phyloP scores from a whole-genome alignment of 1,140 invertebrate species.

The Mactra quadrangularis region DNA sequence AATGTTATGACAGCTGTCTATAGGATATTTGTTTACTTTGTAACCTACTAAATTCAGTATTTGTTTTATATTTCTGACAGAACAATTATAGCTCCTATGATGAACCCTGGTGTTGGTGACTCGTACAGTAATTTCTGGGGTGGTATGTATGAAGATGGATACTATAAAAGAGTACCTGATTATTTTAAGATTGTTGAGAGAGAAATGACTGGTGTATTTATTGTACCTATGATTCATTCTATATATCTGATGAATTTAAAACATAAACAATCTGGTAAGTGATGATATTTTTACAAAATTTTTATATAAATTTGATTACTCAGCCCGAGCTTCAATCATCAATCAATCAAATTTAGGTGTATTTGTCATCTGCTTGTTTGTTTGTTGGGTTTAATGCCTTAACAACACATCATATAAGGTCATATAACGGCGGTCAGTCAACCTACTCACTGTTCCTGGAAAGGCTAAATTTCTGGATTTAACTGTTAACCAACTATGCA shows the following conservation, averaged over 20 bases:
- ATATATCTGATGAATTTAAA: conserved; percentile 93
- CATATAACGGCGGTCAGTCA: too few relatives aligned
- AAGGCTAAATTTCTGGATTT: too few relatives aligned
- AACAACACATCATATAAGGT: too few relatives aligned
- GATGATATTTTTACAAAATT: neutral
- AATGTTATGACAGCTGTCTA: too few relatives aligned
- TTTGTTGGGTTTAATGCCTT: too few relatives aligned
- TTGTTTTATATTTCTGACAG: conserved; percentile 66
- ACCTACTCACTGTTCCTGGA: too few relatives aligned
- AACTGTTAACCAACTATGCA: too few relatives aligned
- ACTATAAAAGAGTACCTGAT: conserved; percentile 93
- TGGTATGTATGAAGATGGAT: conserved; percentile 92
- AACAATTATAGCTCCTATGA: conserved; percentile 90
- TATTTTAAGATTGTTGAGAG: conserved; percentile 92
- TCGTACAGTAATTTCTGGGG: conserved; percentile 98
- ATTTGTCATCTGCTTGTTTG: too few relatives aligned
- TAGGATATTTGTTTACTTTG: too few relatives aligned
- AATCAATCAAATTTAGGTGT: too few relatives aligned
- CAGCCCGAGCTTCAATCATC: too few relatives aligned
- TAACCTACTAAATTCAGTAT: too few relatives aligned
- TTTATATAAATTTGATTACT: neutral
- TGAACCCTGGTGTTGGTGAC: conserved; percentile 90
- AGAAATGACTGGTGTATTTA: conserved; percentile 90
- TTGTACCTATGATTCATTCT: conserved; percentile 96
- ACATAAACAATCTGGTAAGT: conserved; percentile 84